Evolutionary conservation across 2,888 invertebrate species (phyloP).

Genomic region (Sabellastarte sp.): DNA sequence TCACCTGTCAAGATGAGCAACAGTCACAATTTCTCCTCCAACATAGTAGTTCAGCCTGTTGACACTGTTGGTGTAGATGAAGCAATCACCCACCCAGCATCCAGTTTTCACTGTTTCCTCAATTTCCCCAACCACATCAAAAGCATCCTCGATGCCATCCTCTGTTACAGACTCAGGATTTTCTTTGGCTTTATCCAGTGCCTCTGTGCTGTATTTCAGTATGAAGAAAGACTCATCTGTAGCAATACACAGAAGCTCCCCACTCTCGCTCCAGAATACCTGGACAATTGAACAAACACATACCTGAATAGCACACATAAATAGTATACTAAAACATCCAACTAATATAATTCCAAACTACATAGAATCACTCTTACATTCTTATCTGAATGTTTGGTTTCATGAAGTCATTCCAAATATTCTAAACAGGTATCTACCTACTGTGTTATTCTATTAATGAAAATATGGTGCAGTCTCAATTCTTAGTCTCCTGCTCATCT

Average conservation of each 20-base stretch:
- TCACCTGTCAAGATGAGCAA: conserved; percentile 87
- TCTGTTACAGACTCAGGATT: conserved; percentile 74
- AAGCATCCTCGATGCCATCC: conserved; percentile 86
- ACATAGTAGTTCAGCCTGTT: conserved; percentile 99
- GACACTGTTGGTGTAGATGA: conserved; percentile 97
- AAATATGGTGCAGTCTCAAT: too few species aligned
- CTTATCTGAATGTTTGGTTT: too few species aligned
- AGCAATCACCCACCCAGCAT: conserved; percentile 97
- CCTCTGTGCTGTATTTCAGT: conserved; percentile 80
- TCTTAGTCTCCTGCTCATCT: too few species aligned
- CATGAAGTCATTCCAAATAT: too few species aligned
- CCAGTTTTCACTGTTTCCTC: conserved; percentile 92
- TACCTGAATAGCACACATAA: neutral
- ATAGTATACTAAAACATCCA: too few species aligned
- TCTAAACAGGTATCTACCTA: too few species aligned
- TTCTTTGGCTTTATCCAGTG: conserved; percentile 76
- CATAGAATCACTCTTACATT: too few species aligned
- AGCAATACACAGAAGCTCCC: conserved; percentile 87
- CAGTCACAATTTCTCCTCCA: conserved; percentile 97
- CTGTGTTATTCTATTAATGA: too few species aligned
- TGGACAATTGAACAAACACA: conserved; percentile 28
- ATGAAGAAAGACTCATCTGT: conserved; percentile 95
- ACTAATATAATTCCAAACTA: too few species aligned
- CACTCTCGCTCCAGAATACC: conserved; percentile 95
- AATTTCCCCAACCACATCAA: conserved; percentile 86